A percentile compares a stretch with the other conserved stretches of the same genome.
Conservation (phyloP, 2,113 vertebrate genomes). For the Porphyrio hochstetteri region DNA sequence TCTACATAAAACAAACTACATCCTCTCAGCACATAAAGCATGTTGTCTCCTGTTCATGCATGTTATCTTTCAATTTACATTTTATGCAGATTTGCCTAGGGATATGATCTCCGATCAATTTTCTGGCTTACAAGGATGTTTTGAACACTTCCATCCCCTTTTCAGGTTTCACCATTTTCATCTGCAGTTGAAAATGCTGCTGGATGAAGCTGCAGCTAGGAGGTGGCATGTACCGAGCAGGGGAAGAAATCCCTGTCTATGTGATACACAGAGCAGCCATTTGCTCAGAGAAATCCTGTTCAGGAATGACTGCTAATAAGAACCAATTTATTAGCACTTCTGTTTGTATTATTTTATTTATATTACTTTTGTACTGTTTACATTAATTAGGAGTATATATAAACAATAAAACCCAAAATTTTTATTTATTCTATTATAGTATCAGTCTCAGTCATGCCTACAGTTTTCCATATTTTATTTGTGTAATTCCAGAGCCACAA, state of each 20-base stretch:
- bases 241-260: not conserved
- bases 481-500: not conserved
- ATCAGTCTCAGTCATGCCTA: not conserved
- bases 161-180: not conserved
- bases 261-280: not conserved
- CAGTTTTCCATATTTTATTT: not conserved
- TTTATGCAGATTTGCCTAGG: conserved; percentile 36
- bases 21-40: conserved; percentile 38
- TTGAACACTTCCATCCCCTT: conserved; percentile 10
- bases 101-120: conserved; percentile 8
- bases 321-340: not conserved
- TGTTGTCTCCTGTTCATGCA: conserved; percentile 62
- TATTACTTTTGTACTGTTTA: not conserved
- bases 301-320: not conserved
- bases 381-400: not conserved
- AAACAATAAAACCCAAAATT: not conserved
- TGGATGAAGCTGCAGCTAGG: not conserved
- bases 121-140: not conserved
- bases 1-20: conserved; percentile 62
- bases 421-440: not conserved
- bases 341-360: not conserved
- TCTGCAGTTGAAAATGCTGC: not conserved
- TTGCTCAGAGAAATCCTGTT: not conserved
- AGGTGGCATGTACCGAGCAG: not conserved
- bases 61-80: conserved; percentile 37